Base-by-base conservation (phyloP, 2,797 vertebrate species). In the Halcyon chelicuti region DNA sequence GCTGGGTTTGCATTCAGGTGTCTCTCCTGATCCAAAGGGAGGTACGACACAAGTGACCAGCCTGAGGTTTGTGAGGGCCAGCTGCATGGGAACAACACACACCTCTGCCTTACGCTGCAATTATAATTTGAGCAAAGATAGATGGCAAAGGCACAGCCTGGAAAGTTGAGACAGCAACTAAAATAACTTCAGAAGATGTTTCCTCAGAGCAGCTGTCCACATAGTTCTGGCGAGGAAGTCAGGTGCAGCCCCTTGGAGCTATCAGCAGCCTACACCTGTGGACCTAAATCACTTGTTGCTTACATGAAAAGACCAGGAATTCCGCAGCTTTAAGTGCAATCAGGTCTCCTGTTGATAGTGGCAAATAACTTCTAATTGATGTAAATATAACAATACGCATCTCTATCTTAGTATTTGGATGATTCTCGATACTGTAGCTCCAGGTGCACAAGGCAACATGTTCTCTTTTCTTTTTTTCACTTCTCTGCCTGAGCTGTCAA, bases 141-240 rank as follows among this genome's bases (percentile, higher is more conserved):
- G 77, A 85, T 23, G 23, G 60, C 44, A 63, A 89, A 94, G 67
- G 79, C 19, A n/a, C 42, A 51, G 94, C 28, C 42, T 47, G 54
- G 89, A 86, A 96, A 96, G 55, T 14, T 88, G 93, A 96, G 93
- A 91, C 78, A 88, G 66, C 17, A 86, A 55, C 91, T 37, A 82
- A 97, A 96, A 94, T 96, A 97, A 84, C 93, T 94, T 82, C 0
- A 1, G 68, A 79, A 87, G 92, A 94, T 68, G 75, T 70, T 80
- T 93, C 86, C 83, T 86, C 22, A 7, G 58, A 88, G 93, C 96
- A 95, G 96, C 94, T 96, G 94, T 62, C 79, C 58, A 29, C 93
- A 91, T 25, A 85, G 73, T 66, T 72, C 68, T n/a, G 23, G 85
- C 47, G 61, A 90, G 76, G 93, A 93, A 92, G 93, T 39, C 94